phyloP scores from a whole-genome alignment of 2,888 invertebrate species.

The Nymphalis c-album region DNA sequence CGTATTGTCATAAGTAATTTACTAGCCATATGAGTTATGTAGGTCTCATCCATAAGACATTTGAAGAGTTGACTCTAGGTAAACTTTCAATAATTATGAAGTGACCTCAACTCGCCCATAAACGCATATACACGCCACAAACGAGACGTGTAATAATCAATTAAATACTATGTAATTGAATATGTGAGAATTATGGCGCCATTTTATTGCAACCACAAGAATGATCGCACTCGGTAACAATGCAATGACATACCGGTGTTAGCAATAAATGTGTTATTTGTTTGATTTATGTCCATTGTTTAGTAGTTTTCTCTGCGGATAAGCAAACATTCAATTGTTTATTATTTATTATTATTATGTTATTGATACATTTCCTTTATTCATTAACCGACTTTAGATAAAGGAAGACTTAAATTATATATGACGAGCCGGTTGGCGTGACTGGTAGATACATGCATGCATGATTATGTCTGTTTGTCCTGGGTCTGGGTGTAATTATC shows the following conservation, averaged over 20 bases:
- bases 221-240: constrained; percentile 25
- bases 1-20: too few relatives aligned
- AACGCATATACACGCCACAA: not conserved
- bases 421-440: too few relatives aligned
- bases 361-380: constrained; percentile 1
- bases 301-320: not conserved
- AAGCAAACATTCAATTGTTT: constrained; percentile 20
- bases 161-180: constrained; percentile 14
- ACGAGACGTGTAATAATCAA: constrained; percentile 1
- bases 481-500: too few relatives aligned
- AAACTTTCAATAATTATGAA: not conserved
- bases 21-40: not conserved
- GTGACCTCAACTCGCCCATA: constrained; percentile 6
- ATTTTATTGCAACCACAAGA: constrained; percentile 9
- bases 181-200: constrained; percentile 24
- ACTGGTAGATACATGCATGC: too few relatives aligned
- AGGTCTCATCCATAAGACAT: not conserved
- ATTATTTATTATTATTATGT: constrained; percentile 4
- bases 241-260: constrained; percentile 23
- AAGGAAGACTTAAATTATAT: too few relatives aligned
- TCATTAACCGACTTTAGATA: too few relatives aligned
- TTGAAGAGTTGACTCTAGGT: not conserved
- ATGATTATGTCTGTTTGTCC: too few relatives aligned
- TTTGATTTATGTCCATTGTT: constrained; percentile 31
- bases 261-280: constrained; percentile 19